Conservation (phyloP, 2,797 vertebrate genomes). For the Pseudochirops cupreus region DNA sequence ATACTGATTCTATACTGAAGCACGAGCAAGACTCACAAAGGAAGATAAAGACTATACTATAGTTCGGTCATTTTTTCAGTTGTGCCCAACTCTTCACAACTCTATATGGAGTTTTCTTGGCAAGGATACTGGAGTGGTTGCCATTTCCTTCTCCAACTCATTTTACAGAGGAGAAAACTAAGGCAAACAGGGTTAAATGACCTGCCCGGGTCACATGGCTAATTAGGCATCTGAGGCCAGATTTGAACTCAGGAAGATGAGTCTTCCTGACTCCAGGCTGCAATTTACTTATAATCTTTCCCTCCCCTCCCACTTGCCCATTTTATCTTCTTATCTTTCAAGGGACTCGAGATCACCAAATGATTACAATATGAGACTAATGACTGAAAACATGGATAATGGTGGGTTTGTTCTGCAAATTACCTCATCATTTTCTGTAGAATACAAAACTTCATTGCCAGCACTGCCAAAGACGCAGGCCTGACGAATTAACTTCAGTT, state of each 20-base stretch:
- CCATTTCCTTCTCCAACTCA: neutral
- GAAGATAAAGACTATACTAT: neutral
- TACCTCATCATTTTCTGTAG: conserved; percentile 97
- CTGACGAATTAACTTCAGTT: conserved; percentile 94
- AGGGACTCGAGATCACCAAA: conserved; percentile 4
- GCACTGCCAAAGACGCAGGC: conserved; percentile 98
- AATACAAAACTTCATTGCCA: conserved; percentile 96
- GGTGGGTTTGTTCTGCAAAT: conserved; percentile 58
- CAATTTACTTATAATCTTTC: neutral
- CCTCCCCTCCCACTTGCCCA: neutral
- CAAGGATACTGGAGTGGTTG: neutral
- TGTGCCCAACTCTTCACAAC: neutral
- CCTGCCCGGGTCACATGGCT: too few relatives aligned
- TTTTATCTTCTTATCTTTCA: conserved; percentile 15
- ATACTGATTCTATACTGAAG: neutral
- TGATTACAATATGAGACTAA: neutral
- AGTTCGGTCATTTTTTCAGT: neutral
- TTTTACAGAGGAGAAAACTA: neutral
- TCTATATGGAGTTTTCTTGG: neutral
- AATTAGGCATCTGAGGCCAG: too few relatives aligned
- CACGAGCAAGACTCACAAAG: neutral
- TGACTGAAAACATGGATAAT: conserved; percentile 26
- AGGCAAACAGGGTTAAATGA: neutral
- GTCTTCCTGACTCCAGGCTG: too few relatives aligned
- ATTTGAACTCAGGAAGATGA: too few relatives aligned